Evolutionary conservation across 2,113 vertebrate species (phyloP), one percentile per base, ranked within the genome.

Genomic region (Onychorhynchus coronatus): DNA sequence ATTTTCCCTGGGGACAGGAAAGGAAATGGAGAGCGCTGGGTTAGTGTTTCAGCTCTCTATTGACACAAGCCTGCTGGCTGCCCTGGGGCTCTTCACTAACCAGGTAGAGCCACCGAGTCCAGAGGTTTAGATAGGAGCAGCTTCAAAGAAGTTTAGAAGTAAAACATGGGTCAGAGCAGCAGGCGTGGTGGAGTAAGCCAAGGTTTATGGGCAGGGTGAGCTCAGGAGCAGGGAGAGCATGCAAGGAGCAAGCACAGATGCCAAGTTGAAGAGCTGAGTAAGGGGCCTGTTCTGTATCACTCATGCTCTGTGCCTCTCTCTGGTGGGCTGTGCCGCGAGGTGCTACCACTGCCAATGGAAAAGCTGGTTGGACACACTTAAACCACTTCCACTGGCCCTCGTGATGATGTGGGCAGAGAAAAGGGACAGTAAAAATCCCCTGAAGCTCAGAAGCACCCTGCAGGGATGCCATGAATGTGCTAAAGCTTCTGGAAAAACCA

Each of bases 111-210:
- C 82, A 77, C 65, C 8, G 0, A 68, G 49, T 27, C 9, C 2
- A 1, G 11, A 61, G 56, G 73, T 91, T 96, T 95, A 68, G 88
- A 86, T 78, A 84, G 91, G 94, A 95, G 72, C 85, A 52, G 73
- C 92, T 96, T 96, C 95, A 89, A 92, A 96, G 85, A 35, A 89
- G 66, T 78, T 89, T 27, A 41, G 56, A 89, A 96, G 65, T 85
- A 81, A 91, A 92, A 75, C 80, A 41, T 49, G 61, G 88, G 80
- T 88, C 88, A 50, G 91, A 95, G 85, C 90, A 96, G 95, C 95
- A 91, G 92, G 79, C 76, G 14, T 37, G 72, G 67, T 87, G 80
- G 85, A 95, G 76, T 83, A 91, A 95, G 96, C 92, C 95, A 86
- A 93, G 92, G 72, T 91, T 95, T 84, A 83, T 49, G 75, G 90